These are phyloP conservation scores for Pogonus chalceus DNA, from an alignment of 1,140 invertebrate species.

Conservation along the genomic window DNA sequence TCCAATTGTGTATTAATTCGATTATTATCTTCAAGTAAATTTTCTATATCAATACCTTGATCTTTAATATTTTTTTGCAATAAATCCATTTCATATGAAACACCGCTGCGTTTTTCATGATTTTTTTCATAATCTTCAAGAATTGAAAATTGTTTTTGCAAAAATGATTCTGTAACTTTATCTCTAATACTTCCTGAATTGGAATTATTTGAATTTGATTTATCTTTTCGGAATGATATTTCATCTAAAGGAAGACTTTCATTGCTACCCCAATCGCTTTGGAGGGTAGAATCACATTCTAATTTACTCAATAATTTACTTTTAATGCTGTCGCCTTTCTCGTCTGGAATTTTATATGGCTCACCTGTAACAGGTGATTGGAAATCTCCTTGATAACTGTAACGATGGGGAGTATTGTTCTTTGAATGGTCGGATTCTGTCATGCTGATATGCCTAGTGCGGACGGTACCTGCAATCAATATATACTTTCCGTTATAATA, in stretches of 20 bases:
- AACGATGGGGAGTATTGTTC: not conserved
- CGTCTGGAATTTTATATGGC: not conserved
- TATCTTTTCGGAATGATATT: not conserved
- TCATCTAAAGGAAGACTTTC: constrained; percentile 1
- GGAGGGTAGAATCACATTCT: not conserved
- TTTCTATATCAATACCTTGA: not conserved
- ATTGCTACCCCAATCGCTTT: constrained; percentile 4
- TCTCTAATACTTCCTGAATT: not conserved
- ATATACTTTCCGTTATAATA: no score
- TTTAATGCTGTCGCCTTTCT: not conserved
- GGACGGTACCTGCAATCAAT: no score
- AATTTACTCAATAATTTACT: not conserved
- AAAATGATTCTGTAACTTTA: not conserved
- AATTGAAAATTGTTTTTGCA: not conserved
- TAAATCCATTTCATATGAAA: not conserved
- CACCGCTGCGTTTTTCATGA: not conserved
- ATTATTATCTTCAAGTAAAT: constrained; percentile 2
- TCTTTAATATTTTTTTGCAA: not conserved
- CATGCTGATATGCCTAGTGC: constrained; percentile 8
- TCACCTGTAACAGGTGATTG: not conserved
- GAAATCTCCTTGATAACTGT: constrained; percentile 5
- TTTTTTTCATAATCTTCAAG: not conserved
- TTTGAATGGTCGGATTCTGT: constrained; percentile 2
- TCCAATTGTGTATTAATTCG: constrained; percentile 1
- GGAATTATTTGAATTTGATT: not conserved